Percentiles rank a stretch among this genome's conserved stretches.
These are phyloP conservation scores for Lutjanus campechanus DNA, from an alignment of 2,797 vertebrate genomes.

Conservation along the genomic window DNA sequence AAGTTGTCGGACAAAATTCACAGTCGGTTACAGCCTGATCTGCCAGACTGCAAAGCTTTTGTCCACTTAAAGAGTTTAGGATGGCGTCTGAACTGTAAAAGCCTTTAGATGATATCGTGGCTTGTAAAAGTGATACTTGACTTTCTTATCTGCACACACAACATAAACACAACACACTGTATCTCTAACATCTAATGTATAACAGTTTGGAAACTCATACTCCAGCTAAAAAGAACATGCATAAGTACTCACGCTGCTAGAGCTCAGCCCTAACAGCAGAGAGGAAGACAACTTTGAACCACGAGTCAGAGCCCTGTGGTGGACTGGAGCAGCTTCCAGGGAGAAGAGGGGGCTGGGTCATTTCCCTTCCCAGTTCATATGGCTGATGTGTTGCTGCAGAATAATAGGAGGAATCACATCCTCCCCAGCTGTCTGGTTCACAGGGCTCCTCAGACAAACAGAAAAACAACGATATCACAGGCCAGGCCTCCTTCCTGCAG, in stretches of 20 bases:
- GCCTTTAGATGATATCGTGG: slow-evolving; percentile 60
- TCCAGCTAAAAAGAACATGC: slow-evolving; percentile 11
- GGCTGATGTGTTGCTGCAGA: slow-evolving; percentile 56
- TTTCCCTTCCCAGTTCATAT: slow-evolving; percentile 73
- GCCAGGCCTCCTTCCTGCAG: slow-evolving; percentile 77
- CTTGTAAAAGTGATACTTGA: slow-evolving; percentile 64
- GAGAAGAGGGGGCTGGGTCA: slow-evolving; percentile 61
- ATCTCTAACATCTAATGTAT: not conserved
- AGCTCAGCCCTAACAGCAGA: slow-evolving; percentile 48
- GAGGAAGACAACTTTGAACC: slow-evolving; percentile 64
- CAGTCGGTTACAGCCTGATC: too few relatives aligned
- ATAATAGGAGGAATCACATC: slow-evolving; percentile 77
- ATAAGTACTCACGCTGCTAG: slow-evolving; percentile 30
- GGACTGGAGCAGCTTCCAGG: slow-evolving; percentile 59
- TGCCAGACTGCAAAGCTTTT: slow-evolving; percentile 38
- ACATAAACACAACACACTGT: not conserved
- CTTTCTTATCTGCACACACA: slow-evolving; percentile 27
- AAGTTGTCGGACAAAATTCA: too few relatives aligned
- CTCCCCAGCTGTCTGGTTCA: slow-evolving; percentile 74
- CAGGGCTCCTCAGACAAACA: slow-evolving; percentile 77
- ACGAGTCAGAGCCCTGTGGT: slow-evolving; percentile 55
- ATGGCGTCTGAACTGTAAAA: slow-evolving; percentile 53
- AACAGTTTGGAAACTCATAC: slow-evolving; percentile 10
- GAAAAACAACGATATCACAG: slow-evolving; percentile 76
- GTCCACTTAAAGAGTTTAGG: slow-evolving; percentile 53